Evolutionary conservation across 2,888 invertebrate species (phyloP), one percentile per base, ranked within the genome.

Genomic region (Brenthis ino): DNA sequence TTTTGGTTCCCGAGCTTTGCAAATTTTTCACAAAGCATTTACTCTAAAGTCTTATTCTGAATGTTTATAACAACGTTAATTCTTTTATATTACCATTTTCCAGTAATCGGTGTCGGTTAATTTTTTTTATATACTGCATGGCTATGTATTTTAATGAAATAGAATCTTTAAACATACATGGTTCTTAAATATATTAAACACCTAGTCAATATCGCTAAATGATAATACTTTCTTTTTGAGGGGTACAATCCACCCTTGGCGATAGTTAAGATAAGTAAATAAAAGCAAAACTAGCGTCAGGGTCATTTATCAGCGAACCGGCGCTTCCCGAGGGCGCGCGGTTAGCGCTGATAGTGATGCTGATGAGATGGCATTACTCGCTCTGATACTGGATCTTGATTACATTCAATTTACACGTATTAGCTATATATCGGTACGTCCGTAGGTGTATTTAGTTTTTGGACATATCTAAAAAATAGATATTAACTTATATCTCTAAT

Each of bases 341-440:
- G 8, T 48, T 28, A 8, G 12, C 53, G 11, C 1, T 33, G 53
- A 53, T 63, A 63, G 63, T 5, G 4, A 63, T 53, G 63, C 13
- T 63, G 16, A 61, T 61, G 37, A 63, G 37, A 4, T 43, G 13
- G 51, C 63, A 63, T 63, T 63, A 63, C 53, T 16, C 24, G 12
- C 6, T 12, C 37, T 28, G 12, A 53, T 33, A 61, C 28, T 33
- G 14, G 2, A 61, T 60, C 28, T 50, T n/a, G 50, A 60, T 50
- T 20, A 28, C 24, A n/a, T 48, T 28, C 24, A 28, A 48, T 58
- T 50, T n/a, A 48, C 24, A n/a, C 11, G 47, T 11, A n/a, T 50
- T 28, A 11, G 24, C 47, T 58, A 48, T 14, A 28, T n/a, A 33
- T 14, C 13, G 8, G 28, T 8, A 55, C 6, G 14, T 13, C 47